Percentiles rank a stretch among this genome's conserved stretches.
phyloP scores from a whole-genome alignment of 2,113 vertebrate genomes.

The Drymodes brunneopygia region DNA sequence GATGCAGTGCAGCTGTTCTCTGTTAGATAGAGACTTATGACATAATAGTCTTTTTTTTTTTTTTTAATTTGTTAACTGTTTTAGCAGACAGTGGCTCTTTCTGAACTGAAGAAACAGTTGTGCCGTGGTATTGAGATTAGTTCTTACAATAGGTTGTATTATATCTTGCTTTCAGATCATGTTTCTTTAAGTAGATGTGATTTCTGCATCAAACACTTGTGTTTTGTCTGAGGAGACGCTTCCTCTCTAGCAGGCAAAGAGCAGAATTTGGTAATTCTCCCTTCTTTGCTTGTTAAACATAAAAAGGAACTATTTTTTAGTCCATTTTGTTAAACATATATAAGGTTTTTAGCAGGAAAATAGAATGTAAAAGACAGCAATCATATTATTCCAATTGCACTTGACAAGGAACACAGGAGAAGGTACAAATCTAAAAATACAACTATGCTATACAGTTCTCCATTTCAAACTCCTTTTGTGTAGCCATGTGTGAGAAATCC shows the following conservation, averaged over 20 bases:
- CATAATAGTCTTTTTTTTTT: background rate
- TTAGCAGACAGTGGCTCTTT: background rate
- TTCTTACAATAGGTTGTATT: background rate
- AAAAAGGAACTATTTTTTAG: background rate
- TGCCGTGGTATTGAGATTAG: background rate
- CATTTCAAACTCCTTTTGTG: constrained; percentile 2
- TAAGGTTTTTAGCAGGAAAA: background rate
- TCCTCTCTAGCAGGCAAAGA: background rate
- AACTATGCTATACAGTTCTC: background rate
- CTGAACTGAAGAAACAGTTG: constrained; percentile 22
- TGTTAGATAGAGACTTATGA: background rate
- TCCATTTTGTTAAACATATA: background rate
- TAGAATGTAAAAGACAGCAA: background rate
- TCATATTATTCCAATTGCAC: background rate
- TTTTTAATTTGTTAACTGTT: background rate
- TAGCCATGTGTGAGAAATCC: background rate
- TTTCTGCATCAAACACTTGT: background rate
- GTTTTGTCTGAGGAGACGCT: background rate
- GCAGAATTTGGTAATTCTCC: background rate
- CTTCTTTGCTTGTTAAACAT: background rate
- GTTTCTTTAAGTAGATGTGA: background rate
- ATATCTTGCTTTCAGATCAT: background rate
- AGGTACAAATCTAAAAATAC: background rate
- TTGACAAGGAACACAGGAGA: background rate
- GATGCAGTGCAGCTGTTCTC: constrained; percentile 36